Conservation (phyloP, 2,113 vertebrate genomes). For the cattle (Bos taurus) region DNA sequence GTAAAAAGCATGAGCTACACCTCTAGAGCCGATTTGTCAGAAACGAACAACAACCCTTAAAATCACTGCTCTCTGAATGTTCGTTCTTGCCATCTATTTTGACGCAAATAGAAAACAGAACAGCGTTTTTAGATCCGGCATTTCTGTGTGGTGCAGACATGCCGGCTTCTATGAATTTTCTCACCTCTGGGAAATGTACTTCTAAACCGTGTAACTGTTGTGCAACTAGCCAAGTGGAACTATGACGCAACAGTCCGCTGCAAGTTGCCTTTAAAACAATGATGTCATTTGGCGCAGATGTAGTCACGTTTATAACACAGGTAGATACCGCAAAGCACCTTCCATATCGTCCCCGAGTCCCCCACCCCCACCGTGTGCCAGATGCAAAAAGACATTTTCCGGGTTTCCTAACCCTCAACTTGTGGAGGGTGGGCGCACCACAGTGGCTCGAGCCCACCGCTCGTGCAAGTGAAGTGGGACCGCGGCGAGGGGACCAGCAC, state of each 20-base stretch:
- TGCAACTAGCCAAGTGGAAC: background rate
- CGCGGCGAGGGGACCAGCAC: background rate
- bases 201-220: conserved; percentile 8
- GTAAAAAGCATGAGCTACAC: conserved; percentile 37
- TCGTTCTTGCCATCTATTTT: conserved; percentile 46
- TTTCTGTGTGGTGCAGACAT: background rate
- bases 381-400: conserved; percentile 15
- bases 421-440: background rate
- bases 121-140: conserved; percentile 26
- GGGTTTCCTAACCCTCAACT: background rate
- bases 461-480: background rate
- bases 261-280: conserved; percentile 68
- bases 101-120: background rate
- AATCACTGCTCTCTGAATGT: background rate
- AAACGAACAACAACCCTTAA: background rate
- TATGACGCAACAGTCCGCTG: conserved; percentile 71
- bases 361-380: background rate
- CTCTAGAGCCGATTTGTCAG: conserved; percentile 4
- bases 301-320: conserved; percentile 51
- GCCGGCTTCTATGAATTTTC: conserved; percentile 43
- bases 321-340: background rate
- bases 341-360: background rate
- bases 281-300: conserved; percentile 18
- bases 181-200: conserved; percentile 45
- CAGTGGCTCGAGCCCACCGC: background rate